phyloP scores from a whole-genome alignment of 2,888 invertebrate species.

The Megaustenia siamemsis region DNA sequence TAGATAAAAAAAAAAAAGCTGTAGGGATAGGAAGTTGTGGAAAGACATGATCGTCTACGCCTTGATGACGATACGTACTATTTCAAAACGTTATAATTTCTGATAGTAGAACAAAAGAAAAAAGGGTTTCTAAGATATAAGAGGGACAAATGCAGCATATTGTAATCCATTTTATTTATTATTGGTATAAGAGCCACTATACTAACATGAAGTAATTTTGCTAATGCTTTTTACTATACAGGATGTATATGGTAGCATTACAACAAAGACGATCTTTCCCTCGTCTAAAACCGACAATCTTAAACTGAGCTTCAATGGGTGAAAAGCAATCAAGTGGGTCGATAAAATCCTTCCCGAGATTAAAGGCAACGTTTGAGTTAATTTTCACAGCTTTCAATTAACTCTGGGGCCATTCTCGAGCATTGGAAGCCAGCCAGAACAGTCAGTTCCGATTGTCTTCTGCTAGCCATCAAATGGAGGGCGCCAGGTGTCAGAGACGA shows the following conservation, averaged over 20 bases:
- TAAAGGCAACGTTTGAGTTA: conserved; percentile 57
- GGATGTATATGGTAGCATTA: not conserved
- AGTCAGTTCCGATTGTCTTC: conserved; percentile 44
- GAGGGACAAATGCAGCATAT: no score
- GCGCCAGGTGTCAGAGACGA: conserved; percentile 49
- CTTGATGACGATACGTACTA: no score
- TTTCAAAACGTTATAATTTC: no score
- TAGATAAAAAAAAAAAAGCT: no score
- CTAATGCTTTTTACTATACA: no score
- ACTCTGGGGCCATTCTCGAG: conserved; percentile 51
- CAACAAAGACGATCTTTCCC: conserved; percentile 13
- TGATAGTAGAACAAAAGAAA: no score
- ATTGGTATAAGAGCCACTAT: no score
- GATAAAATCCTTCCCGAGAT: conserved; percentile 31
- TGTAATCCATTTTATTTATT: no score
- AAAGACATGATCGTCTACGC: no score
- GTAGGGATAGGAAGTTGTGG: no score
- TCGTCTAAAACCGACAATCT: conserved; percentile 26
- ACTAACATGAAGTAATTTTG: no score
- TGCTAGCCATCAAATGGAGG: conserved; percentile 49
- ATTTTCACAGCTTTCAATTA: conserved; percentile 58
- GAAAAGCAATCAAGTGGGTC: not conserved
- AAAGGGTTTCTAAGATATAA: no score
- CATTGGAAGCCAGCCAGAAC: conserved; percentile 28
- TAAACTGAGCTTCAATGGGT: not conserved